Conservation (phyloP, 2,113 vertebrate species). For the Marcusenius ussheri region DNA sequence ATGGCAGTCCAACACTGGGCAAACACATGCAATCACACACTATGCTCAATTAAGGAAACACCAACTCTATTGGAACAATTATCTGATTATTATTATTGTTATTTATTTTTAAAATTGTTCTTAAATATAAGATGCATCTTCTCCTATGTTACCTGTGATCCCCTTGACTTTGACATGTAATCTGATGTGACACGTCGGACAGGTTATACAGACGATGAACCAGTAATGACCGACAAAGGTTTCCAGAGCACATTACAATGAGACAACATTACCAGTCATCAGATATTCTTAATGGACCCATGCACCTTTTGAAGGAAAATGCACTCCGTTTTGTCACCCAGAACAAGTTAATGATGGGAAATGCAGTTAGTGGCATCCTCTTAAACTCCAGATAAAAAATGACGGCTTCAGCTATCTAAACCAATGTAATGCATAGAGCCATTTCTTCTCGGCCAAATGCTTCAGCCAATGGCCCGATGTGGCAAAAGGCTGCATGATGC, state of each 20-base stretch:
- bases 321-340: not conserved
- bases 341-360: not conserved
- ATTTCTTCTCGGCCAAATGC: not conserved
- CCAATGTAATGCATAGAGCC: not conserved
- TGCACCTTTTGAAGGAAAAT: not conserved
- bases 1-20: not conserved
- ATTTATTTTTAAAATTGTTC: not conserved
- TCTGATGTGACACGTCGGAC: not conserved
- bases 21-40: not conserved
- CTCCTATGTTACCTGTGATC: not conserved
- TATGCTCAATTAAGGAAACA: not conserved
- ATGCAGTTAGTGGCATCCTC: not conserved
- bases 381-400: not conserved
- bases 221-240: not conserved
- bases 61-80: not conserved
- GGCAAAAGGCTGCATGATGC: not conserved
- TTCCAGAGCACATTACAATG: slow-evolving; percentile 2
- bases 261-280: not conserved
- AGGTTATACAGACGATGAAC: not conserved
- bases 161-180: not conserved
- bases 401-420: not conserved
- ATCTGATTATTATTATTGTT: not conserved
- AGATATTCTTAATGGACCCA: not conserved
- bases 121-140: not conserved
- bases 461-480: not conserved